Base-by-base conservation (phyloP, 1,140 invertebrate genomes). In the Scaptomyza pallida region DNA sequence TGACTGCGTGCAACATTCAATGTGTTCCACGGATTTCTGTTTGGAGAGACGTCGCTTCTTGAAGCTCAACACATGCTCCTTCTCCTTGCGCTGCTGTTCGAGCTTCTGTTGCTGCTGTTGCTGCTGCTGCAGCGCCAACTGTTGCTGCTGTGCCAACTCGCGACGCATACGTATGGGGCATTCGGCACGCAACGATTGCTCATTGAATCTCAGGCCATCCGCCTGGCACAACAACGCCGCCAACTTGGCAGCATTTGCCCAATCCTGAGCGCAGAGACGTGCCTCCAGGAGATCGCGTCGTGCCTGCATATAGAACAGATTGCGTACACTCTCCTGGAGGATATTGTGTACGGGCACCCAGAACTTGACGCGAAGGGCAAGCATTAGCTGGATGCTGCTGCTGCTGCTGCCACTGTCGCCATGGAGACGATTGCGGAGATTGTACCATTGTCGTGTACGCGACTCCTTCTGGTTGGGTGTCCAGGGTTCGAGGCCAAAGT, bases 291-390 rank as follows among this genome's bases (percentile, higher is more conserved):
- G 92, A 78, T 97, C 95, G 2, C 95, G 91, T 72, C 94, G 94
- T 0, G 96, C 95, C 90, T 97, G 95, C 17, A 97, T 93, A 86
- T 96, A 98, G 91, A 97, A 97, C 83, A 96, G 94, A 91, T 97
- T 95, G 55, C 96, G 94, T 15, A 96, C 97, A 12, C 94, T 94
- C 86, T 97, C 95, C 91, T 97, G 96, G 41, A 97, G 93, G 50
- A 98, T 93, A 60, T 95, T 93, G 92, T 97, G 96, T 9, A 97
- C 97, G 1, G 96, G 96, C 37, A 98, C 96, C 95, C 96, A 97
- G 93, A 97, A 97, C 90, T 98, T 97, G 17, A 96, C 96, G 82
- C 91, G 95, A 74, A 92, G 93, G 85, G 92, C 96, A 91, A 95
- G 91, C 51, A 92, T 91, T 52, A 92, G 56, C 10, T 93, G 92